Base-by-base conservation (phyloP, 2,797 vertebrate species). In the Phataginus tetradactyla region DNA sequence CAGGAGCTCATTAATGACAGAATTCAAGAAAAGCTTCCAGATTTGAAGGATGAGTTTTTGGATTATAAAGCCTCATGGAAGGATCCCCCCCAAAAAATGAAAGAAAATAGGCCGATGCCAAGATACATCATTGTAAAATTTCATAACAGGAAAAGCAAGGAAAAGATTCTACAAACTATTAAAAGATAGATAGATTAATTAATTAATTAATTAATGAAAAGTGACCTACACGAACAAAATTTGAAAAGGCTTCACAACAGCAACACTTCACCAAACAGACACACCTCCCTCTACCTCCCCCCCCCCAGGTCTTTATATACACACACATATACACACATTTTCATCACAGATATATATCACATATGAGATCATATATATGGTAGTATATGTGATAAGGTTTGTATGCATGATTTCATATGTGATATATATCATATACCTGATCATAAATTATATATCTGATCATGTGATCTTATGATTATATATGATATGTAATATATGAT, bases 161-260 rank as follows among this genome's bases (percentile, higher is more conserved):
- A 32, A 80, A 42, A 77, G 37, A 25, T 49, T 78, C 91, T 34
- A 37, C 25, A 37, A 42, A 25, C 17, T 86, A 66, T 10, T 37
- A 57, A 68, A 45, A 66, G 39, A 42, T 34, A 11, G 42, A 74
- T 34, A 11, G 42, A 49, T 49, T 74, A 8, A 74, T 55, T 20
- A 37, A 34, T 77, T 51, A 53, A 66, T 64, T 34, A 68, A 77
- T 39, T 42, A 51, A 39, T 49, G 32, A 51, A 66, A 39, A 25
- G 6, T 49, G 13, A 61, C 39, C 39, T 61, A 59, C 27, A 53
- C 27, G n/a, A 63, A 71, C 25, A 86, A 79, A 9, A 37, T 61
- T 93, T 78, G n/a, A 93, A 93, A 93, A 61, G 64, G 39, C n/a
- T 69, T 59, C n/a, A 93, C 57, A 68, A 79, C 23, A 78, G 29